Percentiles rank a stretch among this genome's conserved stretches.
phyloP scores from a whole-genome alignment of 2,888 invertebrate genomes.

The Tachina fera region DNA sequence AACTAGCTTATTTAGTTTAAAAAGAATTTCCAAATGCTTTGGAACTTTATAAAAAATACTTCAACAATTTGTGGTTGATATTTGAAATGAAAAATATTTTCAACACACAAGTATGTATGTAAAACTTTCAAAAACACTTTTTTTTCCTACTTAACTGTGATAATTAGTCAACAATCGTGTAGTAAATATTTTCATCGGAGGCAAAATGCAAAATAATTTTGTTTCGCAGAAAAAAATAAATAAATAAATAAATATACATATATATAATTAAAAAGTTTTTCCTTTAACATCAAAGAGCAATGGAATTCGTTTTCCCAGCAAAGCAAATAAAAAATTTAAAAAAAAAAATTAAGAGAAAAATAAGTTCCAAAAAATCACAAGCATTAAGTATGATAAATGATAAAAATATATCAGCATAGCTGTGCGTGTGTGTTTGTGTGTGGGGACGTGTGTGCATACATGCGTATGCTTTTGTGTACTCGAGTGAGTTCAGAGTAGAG shows the following conservation, averaged over 20 bases:
- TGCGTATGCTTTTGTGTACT: neutral
- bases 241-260: too few relatives aligned
- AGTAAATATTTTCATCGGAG: neutral
- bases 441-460: neutral
- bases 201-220: neutral
- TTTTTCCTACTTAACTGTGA: neutral
- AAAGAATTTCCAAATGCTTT: too few relatives aligned
- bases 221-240: neutral
- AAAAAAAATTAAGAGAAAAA: neutral
- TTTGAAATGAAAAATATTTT: too few relatives aligned
- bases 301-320: neutral
- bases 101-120: too few relatives aligned
- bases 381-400: constrained; percentile 20
- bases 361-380: neutral
- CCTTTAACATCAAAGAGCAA: constrained; percentile 8
- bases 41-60: too few relatives aligned
- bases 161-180: neutral
- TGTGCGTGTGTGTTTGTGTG: neutral
- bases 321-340: neutral
- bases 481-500: constrained; percentile 10
- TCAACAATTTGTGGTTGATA: too few relatives aligned
- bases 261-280: constrained; percentile 5
- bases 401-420: neutral
- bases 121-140: too few relatives aligned
- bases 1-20: too few relatives aligned